Conservation (phyloP, 1,140 invertebrate genomes). For the Reticulitermes speratus region DNA sequence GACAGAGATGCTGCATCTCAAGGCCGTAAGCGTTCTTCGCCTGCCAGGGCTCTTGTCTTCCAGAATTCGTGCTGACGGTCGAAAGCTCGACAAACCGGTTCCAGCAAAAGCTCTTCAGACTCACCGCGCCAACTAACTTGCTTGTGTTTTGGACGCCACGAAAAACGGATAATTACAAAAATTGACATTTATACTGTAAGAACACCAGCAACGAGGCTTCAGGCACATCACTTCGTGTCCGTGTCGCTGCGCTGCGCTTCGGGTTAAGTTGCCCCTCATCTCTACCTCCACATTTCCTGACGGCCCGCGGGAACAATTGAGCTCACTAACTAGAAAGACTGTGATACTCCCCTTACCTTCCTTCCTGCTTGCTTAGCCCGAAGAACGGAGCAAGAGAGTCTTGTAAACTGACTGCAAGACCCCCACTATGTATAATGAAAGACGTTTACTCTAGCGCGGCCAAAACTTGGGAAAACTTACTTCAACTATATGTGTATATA, state of each 20-base stretch:
- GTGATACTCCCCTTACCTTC: conserved; percentile 3
- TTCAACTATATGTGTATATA: conserved; percentile 25
- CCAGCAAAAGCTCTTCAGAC: too few relatives aligned
- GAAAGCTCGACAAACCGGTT: too few relatives aligned
- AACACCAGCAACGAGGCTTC: background rate
- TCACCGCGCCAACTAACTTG: too few relatives aligned
- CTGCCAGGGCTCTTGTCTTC: too few relatives aligned
- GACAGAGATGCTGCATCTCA: too few relatives aligned
- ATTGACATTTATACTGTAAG: background rate
- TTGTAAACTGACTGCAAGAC: conserved; percentile 33
- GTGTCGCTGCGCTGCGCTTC: background rate
- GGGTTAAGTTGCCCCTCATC: background rate
- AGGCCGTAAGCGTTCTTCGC: too few relatives aligned
- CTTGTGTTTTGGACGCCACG: too few relatives aligned
- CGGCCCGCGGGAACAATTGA: conserved; percentile 32
- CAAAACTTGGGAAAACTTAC: conserved; percentile 33
- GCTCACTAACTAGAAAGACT: conserved; percentile 25
- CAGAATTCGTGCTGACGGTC: too few relatives aligned
- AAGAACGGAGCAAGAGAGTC: background rate
- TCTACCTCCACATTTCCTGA: background rate
- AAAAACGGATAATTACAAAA: background rate
- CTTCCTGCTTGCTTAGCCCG: background rate
- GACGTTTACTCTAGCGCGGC: conserved; percentile 33
- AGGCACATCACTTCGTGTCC: background rate
- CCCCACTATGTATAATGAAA: conserved; percentile 36